These are phyloP conservation scores for Merops nubicus DNA, from an alignment of 2,113 vertebrate genomes.

Conservation along the genomic window DNA sequence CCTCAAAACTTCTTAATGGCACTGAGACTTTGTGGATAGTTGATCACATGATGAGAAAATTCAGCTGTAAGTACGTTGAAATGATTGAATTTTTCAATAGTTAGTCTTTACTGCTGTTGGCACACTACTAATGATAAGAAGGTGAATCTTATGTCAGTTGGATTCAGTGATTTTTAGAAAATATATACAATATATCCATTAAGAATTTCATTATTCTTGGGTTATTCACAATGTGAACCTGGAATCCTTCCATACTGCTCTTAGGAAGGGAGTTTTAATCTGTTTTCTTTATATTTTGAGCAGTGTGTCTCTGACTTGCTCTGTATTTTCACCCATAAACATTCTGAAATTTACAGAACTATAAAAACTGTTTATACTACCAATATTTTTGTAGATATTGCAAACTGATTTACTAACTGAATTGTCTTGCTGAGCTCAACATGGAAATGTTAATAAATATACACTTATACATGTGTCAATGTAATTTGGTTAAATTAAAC, in stretches of 20 bases:
- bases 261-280: background rate
- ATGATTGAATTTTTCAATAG: constrained; percentile 57
- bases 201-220: background rate
- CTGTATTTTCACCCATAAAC: background rate
- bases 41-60: constrained; percentile 68
- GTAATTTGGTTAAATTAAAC: constrained; percentile 50
- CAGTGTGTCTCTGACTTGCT: background rate
- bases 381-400: background rate
- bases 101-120: constrained; percentile 31
- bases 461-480: constrained; percentile 9
- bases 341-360: background rate
- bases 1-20: constrained; percentile 65
- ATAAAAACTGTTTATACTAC: background rate
- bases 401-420: background rate
- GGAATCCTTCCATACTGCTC: background rate
- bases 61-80: constrained; percentile 62
- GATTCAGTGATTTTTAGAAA: constrained; percentile 3
- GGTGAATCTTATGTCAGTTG: background rate
- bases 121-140: constrained; percentile 1
- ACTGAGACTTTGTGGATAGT: constrained; percentile 65
- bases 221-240: background rate
- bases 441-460: constrained; percentile 52
- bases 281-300: background rate
- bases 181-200: background rate
- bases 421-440: constrained; percentile 12